These are phyloP conservation scores for Lasioglossum villosulum DNA, from an alignment of 2,888 invertebrate species.

Conservation along the genomic window DNA sequence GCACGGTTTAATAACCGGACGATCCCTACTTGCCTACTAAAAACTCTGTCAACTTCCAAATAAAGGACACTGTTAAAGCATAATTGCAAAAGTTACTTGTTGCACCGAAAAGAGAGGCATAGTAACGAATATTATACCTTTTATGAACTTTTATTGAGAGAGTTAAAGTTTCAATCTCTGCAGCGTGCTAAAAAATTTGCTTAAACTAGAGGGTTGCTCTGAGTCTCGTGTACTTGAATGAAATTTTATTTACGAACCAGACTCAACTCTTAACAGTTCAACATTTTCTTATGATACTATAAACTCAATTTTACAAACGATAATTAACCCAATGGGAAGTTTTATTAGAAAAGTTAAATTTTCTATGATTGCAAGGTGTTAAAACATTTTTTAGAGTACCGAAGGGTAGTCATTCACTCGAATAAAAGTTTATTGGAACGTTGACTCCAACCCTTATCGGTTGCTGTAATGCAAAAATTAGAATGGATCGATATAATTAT, in stretches of 20 bases:
- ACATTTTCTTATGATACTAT: not conserved
- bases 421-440: not conserved
- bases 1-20: constrained; percentile 5
- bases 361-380: not conserved
- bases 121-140: not conserved
- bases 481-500: constrained; percentile 6
- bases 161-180: not conserved
- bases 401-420: not conserved
- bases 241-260: not conserved
- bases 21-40: not conserved
- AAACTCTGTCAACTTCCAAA: not conserved
- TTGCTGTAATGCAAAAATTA: not conserved
- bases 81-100: not conserved
- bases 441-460: not conserved
- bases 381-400: not conserved
- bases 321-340: not conserved
- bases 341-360: not conserved
- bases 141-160: not conserved
- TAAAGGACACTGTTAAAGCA: not conserved
- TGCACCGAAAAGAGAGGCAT: not conserved
- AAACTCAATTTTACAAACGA: not conserved
- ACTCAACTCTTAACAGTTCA: not conserved
- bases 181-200: not conserved
- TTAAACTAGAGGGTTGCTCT: not conserved
- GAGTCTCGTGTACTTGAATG: not conserved